Percentiles rank a stretch among this genome's conserved stretches.
Conservation (phyloP, 2,797 vertebrate genomes). For the Dryobates pubescens region DNA sequence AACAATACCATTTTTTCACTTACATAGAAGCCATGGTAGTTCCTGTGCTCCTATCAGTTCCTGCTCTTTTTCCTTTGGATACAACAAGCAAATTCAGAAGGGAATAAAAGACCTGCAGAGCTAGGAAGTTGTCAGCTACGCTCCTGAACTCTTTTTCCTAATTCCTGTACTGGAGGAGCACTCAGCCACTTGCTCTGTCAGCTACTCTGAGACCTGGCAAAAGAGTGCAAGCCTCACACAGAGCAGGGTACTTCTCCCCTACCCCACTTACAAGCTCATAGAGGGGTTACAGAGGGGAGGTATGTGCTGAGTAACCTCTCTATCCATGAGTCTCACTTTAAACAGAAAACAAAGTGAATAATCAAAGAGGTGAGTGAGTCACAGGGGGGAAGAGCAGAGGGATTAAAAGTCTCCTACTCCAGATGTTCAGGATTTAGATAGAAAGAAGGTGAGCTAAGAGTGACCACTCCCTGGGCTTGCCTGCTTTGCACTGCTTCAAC, state of each 20-base stretch:
- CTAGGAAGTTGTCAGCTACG: neutral
- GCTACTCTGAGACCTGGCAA: neutral
- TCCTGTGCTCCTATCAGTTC: neutral
- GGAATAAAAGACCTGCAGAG: neutral
- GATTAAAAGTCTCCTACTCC: neutral
- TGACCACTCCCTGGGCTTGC: neutral
- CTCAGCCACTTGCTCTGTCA: neutral
- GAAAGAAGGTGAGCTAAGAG: neutral
- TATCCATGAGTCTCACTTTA: neutral
- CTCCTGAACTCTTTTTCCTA: neutral
- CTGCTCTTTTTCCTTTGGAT: neutral
- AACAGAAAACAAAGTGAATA: neutral
- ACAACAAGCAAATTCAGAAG: neutral
- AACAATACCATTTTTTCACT: neutral
- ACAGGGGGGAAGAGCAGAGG: neutral
- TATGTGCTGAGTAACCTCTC: neutral
- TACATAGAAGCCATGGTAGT: neutral
- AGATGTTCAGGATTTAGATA: neutral
- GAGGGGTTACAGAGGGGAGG: neutral
- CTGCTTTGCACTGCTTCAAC: neutral
- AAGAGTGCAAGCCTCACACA: neutral
- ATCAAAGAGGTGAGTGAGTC: neutral
- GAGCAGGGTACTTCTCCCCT: neutral
- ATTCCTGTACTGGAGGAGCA: neutral
- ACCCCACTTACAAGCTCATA: neutral